Conservation (phyloP, 2,113 vertebrate genomes). For the Centropus unirufus region DNA sequence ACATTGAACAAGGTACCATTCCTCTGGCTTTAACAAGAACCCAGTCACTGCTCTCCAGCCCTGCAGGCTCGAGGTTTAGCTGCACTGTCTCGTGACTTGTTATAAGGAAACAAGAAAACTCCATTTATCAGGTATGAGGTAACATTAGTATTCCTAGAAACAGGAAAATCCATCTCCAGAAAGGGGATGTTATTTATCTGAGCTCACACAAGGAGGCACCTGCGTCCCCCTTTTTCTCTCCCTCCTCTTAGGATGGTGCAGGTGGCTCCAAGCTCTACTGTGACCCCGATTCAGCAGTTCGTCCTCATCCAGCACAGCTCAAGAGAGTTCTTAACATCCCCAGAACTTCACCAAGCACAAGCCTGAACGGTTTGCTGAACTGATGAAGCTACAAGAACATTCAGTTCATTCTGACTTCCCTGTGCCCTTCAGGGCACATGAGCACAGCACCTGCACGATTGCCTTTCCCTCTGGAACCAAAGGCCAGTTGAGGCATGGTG, state of each 20-base stretch:
- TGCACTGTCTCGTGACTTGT: neutral
- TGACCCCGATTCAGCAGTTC: neutral
- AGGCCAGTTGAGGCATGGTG: neutral
- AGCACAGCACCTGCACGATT: neutral
- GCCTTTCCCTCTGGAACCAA: neutral
- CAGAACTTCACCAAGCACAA: neutral
- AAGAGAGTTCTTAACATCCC: neutral
- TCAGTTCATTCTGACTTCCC: neutral
- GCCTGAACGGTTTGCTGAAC: neutral
- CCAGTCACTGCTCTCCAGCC: neutral
- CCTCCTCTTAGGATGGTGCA: neutral
- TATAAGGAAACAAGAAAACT: neutral
- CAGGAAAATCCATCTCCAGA: neutral
- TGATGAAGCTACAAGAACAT: neutral
- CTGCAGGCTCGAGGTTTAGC: neutral
- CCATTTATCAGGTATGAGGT: neutral
- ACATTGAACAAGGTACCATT: neutral
- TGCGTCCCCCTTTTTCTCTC: neutral
- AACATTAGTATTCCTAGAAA: neutral
- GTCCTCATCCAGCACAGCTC: neutral
- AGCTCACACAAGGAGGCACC: neutral
- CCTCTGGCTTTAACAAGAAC: neutral
- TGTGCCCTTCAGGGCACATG: neutral
- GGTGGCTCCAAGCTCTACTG: neutral
- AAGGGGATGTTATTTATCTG: neutral